Conservation (phyloP, 2,888 invertebrate species). For the Trachelus troglodyta region DNA sequence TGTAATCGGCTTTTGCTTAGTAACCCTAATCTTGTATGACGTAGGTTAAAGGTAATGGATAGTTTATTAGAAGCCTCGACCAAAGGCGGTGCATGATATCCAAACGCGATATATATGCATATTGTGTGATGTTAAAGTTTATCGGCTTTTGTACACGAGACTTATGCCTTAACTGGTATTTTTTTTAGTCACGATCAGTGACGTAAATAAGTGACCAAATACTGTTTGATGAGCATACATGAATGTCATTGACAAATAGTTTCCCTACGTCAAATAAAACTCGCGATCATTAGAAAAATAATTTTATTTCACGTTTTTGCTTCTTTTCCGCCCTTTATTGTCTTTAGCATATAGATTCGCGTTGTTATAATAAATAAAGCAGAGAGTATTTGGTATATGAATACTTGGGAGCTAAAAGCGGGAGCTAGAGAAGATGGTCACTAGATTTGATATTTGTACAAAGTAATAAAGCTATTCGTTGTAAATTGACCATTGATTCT, state of each 20-base stretch:
- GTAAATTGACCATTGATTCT: neutral
- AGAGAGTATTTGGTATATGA: slow-evolving; percentile 34
- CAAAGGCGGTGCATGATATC: neutral
- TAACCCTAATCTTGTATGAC: neutral
- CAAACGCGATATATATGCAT: neutral
- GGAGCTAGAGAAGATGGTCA: slow-evolving; percentile 1
- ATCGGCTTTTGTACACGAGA: neutral
- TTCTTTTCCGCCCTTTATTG: neutral
- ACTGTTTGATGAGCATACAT: neutral
- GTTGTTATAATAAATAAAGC: slow-evolving; percentile 15
- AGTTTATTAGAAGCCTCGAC: neutral
- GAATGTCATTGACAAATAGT: neutral
- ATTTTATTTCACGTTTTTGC: neutral
- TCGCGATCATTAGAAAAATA: slow-evolving; percentile 3
- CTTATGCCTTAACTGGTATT: neutral
- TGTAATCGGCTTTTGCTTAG: neutral
- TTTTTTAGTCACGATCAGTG: neutral
- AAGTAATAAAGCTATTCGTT: neutral
- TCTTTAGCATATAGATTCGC: neutral
- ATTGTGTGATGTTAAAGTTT: neutral
- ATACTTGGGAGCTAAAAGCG: neutral
- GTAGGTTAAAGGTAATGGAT: neutral
- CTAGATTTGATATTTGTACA: neutral
- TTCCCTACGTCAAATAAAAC: neutral
- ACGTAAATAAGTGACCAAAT: neutral